phyloP scores from a whole-genome alignment of 2,113 vertebrate genomes.

The Gallinago media region DNA sequence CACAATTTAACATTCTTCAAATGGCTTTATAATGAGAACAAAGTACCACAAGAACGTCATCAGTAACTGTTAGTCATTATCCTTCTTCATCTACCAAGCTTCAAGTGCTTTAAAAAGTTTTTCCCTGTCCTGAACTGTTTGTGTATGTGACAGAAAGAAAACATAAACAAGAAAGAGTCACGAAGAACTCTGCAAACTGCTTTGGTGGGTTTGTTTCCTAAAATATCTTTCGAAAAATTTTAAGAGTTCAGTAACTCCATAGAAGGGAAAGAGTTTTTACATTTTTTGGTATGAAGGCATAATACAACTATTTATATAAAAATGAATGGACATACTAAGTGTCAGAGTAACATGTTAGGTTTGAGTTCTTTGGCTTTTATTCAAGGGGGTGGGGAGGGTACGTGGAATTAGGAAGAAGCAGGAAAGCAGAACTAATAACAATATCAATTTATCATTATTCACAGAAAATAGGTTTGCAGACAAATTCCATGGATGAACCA shows the following conservation, averaged over 20 bases:
- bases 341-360: background rate
- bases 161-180: background rate
- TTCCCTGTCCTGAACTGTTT: background rate
- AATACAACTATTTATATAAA: background rate
- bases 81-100: background rate
- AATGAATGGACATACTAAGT: background rate
- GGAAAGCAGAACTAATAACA: background rate
- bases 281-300: background rate
- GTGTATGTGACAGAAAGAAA: background rate
- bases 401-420: background rate
- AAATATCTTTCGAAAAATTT: background rate
- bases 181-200: background rate
- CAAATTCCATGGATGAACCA: background rate
- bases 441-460: background rate
- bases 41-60: background rate
- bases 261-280: background rate
- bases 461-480: background rate
- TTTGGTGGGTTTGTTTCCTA: background rate
- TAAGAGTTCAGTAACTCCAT: background rate
- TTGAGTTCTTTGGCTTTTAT: background rate
- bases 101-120: background rate
- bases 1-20: background rate
- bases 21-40: background rate
- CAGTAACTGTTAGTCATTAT: background rate
- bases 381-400: fast-evolving